Evolutionary conservation across 2,113 vertebrate species (phyloP).

Genomic region (Plecotus auritus): DNA sequence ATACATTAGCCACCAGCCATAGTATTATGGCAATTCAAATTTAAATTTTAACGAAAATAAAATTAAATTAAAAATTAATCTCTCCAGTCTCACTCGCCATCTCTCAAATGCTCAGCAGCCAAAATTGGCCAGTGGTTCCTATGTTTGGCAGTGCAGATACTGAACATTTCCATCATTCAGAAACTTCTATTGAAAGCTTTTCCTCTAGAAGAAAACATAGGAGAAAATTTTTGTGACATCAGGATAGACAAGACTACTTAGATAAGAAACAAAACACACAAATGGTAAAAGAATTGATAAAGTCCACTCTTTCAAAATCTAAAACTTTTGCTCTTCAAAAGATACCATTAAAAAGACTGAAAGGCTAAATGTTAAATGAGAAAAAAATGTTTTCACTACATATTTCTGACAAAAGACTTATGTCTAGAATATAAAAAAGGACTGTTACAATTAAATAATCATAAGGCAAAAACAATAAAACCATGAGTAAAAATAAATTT

Average conservation of each 20-base stretch:
- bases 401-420: not conserved
- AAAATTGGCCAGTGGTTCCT: not conserved
- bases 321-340: not conserved
- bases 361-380: not conserved
- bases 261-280: not conserved
- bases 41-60: not conserved
- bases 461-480: not conserved
- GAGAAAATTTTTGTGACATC: not conserved
- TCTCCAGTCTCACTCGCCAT: not conserved
- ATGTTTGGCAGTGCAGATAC: not conserved
- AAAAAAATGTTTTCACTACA: not conserved
- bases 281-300: not conserved
- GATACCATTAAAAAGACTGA: not conserved
- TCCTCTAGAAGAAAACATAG: not conserved
- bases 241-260: not conserved
- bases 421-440: not conserved
- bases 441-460: not conserved
- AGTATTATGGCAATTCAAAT: not conserved
- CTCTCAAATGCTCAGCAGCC: not conserved
- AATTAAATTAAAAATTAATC: not conserved
- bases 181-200: not conserved
- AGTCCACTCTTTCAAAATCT: not conserved
- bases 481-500: not conserved
- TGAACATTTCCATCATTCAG: not conserved
- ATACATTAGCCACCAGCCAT: not conserved